Percentiles rank a stretch among this genome's conserved stretches.
These are phyloP conservation scores for Salvelinus fontinalis DNA, from an alignment of 2,113 vertebrate species.

Conservation along the genomic window DNA sequence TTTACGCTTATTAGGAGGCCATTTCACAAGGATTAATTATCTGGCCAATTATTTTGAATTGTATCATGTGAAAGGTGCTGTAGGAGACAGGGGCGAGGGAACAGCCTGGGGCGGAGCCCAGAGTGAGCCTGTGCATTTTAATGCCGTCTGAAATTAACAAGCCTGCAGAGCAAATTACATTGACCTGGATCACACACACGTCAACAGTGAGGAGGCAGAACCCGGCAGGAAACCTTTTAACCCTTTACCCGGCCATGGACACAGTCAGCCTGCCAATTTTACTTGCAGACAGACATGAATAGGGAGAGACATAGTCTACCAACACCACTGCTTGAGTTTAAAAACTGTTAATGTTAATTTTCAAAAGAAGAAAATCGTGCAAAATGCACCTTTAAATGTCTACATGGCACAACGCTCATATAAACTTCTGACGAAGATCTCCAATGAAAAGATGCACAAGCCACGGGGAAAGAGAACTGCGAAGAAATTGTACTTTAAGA, in stretches of 20 bases:
- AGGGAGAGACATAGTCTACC: not conserved
- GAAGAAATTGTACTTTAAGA: not conserved
- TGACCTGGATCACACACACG: conserved; percentile 57
- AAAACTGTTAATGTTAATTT: too few species aligned
- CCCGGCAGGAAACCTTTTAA: conserved; percentile 36
- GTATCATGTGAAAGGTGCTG: conserved; percentile 63
- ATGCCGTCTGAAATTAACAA: conserved; percentile 59
- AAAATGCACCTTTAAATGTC: too few species aligned
- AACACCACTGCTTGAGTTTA: too few species aligned
- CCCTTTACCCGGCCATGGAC: conserved; percentile 40
- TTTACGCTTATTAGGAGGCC: conserved; percentile 56
- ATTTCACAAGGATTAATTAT: conserved; percentile 65
- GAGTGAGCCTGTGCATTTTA: conserved; percentile 45
- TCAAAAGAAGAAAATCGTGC: too few species aligned
- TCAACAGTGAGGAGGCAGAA: conserved; percentile 44
- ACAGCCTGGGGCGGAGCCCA: conserved; percentile 42
- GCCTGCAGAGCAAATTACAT: conserved; percentile 57
- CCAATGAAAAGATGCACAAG: not conserved
- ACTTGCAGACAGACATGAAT: conserved; percentile 21
- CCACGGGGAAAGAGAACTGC: too few species aligned
- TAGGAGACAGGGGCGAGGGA: conserved; percentile 57
- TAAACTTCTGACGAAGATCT: not conserved
- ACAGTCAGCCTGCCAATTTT: conserved; percentile 27
- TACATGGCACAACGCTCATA: not conserved
- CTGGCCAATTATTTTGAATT: conserved; percentile 62